These are phyloP conservation scores for Sphaeramia orbicularis DNA, from an alignment of 2,797 vertebrate genomes.

Conservation along the genomic window DNA sequence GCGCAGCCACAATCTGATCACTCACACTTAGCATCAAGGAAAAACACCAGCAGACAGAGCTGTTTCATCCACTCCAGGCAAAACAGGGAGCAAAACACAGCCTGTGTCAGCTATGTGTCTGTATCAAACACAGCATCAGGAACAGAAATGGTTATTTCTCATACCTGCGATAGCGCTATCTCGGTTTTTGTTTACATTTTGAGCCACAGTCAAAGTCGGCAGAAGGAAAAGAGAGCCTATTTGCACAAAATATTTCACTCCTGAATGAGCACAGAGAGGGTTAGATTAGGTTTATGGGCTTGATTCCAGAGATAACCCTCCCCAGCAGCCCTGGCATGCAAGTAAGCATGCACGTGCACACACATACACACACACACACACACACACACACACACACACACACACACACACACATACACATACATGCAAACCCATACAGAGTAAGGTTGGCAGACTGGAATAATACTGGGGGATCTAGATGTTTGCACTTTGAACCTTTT, in stretches of 20 bases:
- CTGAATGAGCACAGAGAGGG: constrained; percentile 78
- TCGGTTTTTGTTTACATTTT: constrained; percentile 74
- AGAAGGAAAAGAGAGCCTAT: constrained; percentile 67
- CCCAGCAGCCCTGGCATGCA: constrained; percentile 69
- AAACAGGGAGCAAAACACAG: constrained; percentile 46
- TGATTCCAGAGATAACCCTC: constrained; percentile 81
- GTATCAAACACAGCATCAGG: constrained; percentile 64
- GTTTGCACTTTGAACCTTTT: constrained; percentile 85
- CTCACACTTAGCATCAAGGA: constrained; percentile 57
- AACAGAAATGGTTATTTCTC: constrained; percentile 65
- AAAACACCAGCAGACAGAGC: constrained; percentile 35
- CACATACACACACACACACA: constrained; percentile 30
- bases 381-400: constrained; percentile 27
- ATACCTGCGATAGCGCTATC: constrained; percentile 58
- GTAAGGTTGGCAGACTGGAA: constrained; percentile 81
- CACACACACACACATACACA: constrained; percentile 29
- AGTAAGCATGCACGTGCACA: constrained; percentile 48
- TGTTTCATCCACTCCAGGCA: constrained; percentile 50
- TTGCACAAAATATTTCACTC: constrained; percentile 84
- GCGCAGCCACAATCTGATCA: constrained; percentile 52
- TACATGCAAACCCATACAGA: constrained; percentile 48
- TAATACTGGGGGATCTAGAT: constrained; percentile 78
- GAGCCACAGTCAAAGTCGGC: constrained; percentile 45
- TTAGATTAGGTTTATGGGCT: constrained; percentile 81
- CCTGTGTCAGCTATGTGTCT: constrained; percentile 35